phyloP scores from a whole-genome alignment of 1,140 invertebrate species.

The Achroia grisella region DNA sequence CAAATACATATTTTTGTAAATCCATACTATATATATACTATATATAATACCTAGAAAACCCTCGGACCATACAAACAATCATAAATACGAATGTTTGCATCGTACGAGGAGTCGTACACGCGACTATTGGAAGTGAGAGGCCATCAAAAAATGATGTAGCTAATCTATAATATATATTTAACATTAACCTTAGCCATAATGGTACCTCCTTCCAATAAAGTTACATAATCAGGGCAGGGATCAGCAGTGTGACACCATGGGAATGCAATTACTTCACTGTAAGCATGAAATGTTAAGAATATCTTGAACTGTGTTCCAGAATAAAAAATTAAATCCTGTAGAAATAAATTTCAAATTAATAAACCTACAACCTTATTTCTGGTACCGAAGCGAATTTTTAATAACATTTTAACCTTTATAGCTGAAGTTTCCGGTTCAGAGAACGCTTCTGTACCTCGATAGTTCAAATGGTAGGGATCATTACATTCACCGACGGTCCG shows the following conservation, averaged over 20 bases:
- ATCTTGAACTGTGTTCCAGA: slow-evolving; percentile 77
- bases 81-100: too few relatives aligned
- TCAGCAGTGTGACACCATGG: slow-evolving; percentile 86
- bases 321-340: slow-evolving; percentile 75
- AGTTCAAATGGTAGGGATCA: slow-evolving; percentile 91
- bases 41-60: too few relatives aligned
- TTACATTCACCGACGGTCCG: slow-evolving; percentile 73
- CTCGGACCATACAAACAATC: too few relatives aligned
- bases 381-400: neutral
- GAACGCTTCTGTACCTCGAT: slow-evolving; percentile 87
- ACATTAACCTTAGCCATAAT: slow-evolving; percentile 51
- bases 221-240: slow-evolving; percentile 81
- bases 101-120: too few relatives aligned
- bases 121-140: too few relatives aligned
- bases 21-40: too few relatives aligned
- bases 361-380: neutral
- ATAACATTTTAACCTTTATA: slow-evolving; percentile 57
- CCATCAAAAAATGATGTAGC: too few relatives aligned
- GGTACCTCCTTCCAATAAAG: slow-evolving; percentile 73
- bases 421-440: slow-evolving; percentile 93
- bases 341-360: slow-evolving; percentile 8
- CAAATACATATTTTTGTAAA: too few relatives aligned
- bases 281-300: slow-evolving; percentile 90
- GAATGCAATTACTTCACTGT: slow-evolving; percentile 89
- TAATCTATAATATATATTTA: slow-evolving; percentile 4